phyloP scores from a whole-genome alignment of 2,888 invertebrate genomes.

The Ornithoptera priamus region DNA sequence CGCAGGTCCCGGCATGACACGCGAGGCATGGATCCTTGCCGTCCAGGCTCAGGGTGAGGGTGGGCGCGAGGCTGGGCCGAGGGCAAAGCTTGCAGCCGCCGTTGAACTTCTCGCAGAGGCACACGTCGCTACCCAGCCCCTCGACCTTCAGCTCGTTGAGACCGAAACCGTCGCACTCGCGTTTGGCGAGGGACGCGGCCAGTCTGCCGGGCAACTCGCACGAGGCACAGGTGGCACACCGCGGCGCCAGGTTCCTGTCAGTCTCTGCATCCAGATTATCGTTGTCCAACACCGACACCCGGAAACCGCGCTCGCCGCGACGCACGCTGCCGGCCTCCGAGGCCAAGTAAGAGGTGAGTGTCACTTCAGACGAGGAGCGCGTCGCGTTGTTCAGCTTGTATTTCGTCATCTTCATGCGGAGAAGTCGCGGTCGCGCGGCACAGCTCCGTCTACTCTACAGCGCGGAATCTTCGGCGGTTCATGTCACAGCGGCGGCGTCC shows the following conservation, averaged over 20 bases:
- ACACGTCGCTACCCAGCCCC: constrained; percentile 58
- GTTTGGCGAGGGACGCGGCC: constrained; percentile 58
- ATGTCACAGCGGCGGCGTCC: constrained; percentile 48
- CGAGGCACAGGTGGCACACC: constrained; percentile 55
- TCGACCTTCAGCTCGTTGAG: constrained; percentile 69
- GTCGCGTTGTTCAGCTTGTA: constrained; percentile 75
- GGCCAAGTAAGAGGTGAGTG: constrained; percentile 70
- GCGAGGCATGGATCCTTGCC: constrained; percentile 55
- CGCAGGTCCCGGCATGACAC: constrained; percentile 49
- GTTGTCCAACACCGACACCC: constrained; percentile 53
- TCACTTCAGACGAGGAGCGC: constrained; percentile 65
- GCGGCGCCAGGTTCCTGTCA: constrained; percentile 52
- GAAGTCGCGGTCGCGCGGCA: constrained; percentile 42
- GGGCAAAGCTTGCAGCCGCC: constrained; percentile 74
- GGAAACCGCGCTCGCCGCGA: constrained; percentile 47
- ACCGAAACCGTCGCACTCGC: constrained; percentile 58
- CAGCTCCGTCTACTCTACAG: constrained; percentile 36
- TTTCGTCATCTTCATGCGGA: constrained; percentile 75
- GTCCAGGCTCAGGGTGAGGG: constrained; percentile 48
- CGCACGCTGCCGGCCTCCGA: constrained; percentile 49
- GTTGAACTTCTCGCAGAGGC: constrained; percentile 70
- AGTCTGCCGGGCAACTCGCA: constrained; percentile 58
- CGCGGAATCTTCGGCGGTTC: constrained; percentile 40
- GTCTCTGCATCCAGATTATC: constrained; percentile 52
- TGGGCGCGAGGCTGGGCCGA: constrained; percentile 51